These are phyloP conservation scores for Climacteris rufus DNA, from an alignment of 2,113 vertebrate species.

Conservation along the genomic window DNA sequence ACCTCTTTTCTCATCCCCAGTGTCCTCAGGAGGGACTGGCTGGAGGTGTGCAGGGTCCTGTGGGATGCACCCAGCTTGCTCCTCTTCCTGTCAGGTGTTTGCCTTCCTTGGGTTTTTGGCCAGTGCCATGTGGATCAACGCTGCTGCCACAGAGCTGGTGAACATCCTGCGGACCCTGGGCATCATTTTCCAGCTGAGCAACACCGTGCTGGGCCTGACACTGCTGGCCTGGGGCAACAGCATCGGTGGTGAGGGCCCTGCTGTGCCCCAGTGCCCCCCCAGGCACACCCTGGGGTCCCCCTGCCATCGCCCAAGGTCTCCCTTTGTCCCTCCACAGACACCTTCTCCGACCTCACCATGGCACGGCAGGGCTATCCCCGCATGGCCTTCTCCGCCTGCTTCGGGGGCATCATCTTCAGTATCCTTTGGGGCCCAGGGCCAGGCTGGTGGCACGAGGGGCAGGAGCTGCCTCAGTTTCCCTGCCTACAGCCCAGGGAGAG, in stretches of 20 bases:
- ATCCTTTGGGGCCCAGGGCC: conserved; percentile 73
- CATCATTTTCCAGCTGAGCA: conserved; percentile 87
- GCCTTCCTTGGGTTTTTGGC: conserved; percentile 91
- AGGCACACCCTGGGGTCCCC: rapidly evolving
- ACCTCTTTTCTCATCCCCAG: rapidly evolving
- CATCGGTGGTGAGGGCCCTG: conserved; percentile 78
- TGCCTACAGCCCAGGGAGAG: background rate
- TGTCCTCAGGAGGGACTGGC: background rate
- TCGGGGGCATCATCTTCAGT: conserved; percentile 98
- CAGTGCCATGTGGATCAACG: conserved; percentile 90
- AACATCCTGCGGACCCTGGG: conserved; percentile 88
- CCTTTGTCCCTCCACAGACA: conserved; percentile 74
- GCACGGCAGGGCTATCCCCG: conserved; percentile 93
- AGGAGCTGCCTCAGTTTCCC: background rate
- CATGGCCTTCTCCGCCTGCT: conserved; percentile 97
- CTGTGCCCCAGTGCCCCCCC: background rate
- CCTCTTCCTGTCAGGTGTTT: conserved; percentile 75
- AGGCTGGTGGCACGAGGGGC: background rate
- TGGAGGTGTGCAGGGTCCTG: background rate
- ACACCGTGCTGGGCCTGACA: conserved; percentile 92
- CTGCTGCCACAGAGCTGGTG: conserved; percentile 87
- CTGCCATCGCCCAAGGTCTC: background rate
- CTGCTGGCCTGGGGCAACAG: conserved; percentile 98
- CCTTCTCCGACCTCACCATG: conserved; percentile 91
- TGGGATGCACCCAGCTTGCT: background rate